phyloP scores from a whole-genome alignment of 2,888 invertebrate genomes.

The Acanthacorydalis orientalis region DNA sequence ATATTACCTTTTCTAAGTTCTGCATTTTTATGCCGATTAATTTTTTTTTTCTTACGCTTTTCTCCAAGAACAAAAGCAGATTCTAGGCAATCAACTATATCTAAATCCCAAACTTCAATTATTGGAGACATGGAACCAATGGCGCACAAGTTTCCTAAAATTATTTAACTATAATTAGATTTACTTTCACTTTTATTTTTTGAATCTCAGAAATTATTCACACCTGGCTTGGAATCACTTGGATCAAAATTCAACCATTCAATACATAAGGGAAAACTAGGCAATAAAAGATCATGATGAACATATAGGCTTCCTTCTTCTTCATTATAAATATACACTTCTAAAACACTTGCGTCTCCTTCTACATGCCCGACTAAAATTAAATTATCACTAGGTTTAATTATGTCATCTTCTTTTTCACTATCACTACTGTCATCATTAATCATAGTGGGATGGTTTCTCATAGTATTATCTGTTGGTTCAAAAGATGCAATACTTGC shows the following conservation, averaged over 20 bases:
- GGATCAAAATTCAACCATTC: slow-evolving; percentile 89
- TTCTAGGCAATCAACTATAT: slow-evolving; percentile 79
- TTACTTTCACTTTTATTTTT: slow-evolving; percentile 6
- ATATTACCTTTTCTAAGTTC: not conserved
- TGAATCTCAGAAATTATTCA: not conserved
- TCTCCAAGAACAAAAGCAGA: slow-evolving; percentile 69
- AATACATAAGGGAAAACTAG: slow-evolving; percentile 78
- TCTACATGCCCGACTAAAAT: slow-evolving; percentile 74
- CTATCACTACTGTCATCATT: slow-evolving; percentile 41
- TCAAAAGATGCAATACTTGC: slow-evolving; percentile 13
- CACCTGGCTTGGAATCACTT: slow-evolving; percentile 45
- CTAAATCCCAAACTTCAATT: slow-evolving; percentile 95
- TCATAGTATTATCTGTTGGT: slow-evolving; percentile 16
- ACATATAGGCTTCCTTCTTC: slow-evolving; percentile 78
- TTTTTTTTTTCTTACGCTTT: not conserved
- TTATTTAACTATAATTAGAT: not conserved
- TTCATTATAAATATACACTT: slow-evolving; percentile 86
- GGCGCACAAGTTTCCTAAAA: slow-evolving; percentile 68
- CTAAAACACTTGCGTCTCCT: slow-evolving; percentile 71
- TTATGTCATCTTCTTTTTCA: slow-evolving; percentile 78
- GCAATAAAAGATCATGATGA: slow-evolving; percentile 83
- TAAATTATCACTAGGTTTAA: slow-evolving; percentile 78
- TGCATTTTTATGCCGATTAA: not conserved
- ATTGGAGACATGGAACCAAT: slow-evolving; percentile 84
- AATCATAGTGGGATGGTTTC: slow-evolving; percentile 1